Base-by-base conservation (phyloP, 2,888 invertebrate species). In the Cataglyphis albicans region DNA sequence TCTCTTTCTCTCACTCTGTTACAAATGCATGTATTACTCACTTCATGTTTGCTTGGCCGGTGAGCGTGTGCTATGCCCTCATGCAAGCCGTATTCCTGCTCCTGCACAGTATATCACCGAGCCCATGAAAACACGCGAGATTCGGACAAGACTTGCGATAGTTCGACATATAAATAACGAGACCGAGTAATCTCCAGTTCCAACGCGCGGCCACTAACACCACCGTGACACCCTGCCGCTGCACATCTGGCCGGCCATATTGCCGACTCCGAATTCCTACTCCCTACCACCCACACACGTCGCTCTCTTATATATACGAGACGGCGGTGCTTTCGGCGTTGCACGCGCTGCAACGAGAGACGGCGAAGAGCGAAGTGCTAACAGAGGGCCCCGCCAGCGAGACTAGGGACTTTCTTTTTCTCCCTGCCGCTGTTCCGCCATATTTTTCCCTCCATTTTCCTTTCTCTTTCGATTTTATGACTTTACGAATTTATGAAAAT, bases 81-180 rank as follows among this genome's bases (percentile, higher is more conserved):
- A 93, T 92, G 92, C 93, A 93, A 92, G 90, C 90, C 90, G 92
- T 91, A 90, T 93, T 93, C 88, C 93, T 92, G 90, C 93, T 93
- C 85, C 92, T 92, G 91, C 94, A 93, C 90, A 94, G 89, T 91
- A 94, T 92, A 89, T 94, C 94, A 91, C 94, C 93, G 93, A 94
- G 93, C 92, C 94, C 94, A 94, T 94, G 93, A 94, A 94, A 94
- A 93, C 94, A 94, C 93, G 93, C 94, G 93, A 94, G 93, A 93
- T 94, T 93, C 90, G 93, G 94, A 91, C 94, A 93, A 90, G 93
- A 94, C 90, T 94, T 93, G 88, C 94, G 93, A 91, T 93, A 93
- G 92, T 93, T 93, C 93, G 94, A 94, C 94, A 94, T 94, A 94
- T 93, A 93, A 94, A 93, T 70, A 80, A 80, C 44, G 70, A 80